phyloP scores from a whole-genome alignment of 2,888 invertebrate species.

The Acanthosoma haemorrhoidale region DNA sequence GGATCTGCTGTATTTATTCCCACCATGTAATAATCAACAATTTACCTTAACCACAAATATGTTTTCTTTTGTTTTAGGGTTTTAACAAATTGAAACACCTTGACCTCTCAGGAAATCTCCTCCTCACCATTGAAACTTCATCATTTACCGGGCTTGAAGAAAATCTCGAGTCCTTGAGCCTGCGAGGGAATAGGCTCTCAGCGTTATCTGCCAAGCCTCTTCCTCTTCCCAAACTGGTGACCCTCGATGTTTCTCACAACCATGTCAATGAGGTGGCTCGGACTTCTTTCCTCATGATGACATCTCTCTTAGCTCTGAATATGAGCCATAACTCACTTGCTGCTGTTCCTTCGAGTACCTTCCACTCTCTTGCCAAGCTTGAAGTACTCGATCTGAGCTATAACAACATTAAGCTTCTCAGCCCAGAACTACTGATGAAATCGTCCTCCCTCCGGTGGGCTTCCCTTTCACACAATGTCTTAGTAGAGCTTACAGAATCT shows the following conservation, averaged over 20 bases:
- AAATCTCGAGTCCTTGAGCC: conserved; percentile 62
- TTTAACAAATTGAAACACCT: conserved; percentile 66
- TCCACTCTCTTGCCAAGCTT: conserved; percentile 65
- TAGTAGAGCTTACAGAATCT: conserved; percentile 71
- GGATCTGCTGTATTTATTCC: too few species aligned
- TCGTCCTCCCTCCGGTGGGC: conserved; percentile 62
- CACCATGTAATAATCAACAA: too few species aligned
- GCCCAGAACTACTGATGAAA: conserved; percentile 65
- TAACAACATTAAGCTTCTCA: conserved; percentile 66
- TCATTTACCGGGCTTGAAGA: conserved; percentile 72
- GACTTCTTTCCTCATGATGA: conserved; percentile 61
- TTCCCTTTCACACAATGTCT: conserved; percentile 63
- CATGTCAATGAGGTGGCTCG: conserved; percentile 65
- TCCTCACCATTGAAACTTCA: conserved; percentile 64
- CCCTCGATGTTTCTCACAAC: conserved; percentile 73
- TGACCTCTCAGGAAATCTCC: conserved; percentile 73
- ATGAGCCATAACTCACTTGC: conserved; percentile 69
- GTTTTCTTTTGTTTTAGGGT: conserved; percentile 44
- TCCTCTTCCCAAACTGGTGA: conserved; percentile 58
- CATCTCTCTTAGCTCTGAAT: conserved; percentile 65
- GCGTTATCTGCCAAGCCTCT: conserved; percentile 61
- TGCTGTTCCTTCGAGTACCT: conserved; percentile 57
- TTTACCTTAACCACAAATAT: too few species aligned
- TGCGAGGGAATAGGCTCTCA: conserved; percentile 69
- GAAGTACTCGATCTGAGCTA: conserved; percentile 67